phyloP scores from a whole-genome alignment of 2,113 vertebrate genomes.

The Neogobius melanostomus region DNA sequence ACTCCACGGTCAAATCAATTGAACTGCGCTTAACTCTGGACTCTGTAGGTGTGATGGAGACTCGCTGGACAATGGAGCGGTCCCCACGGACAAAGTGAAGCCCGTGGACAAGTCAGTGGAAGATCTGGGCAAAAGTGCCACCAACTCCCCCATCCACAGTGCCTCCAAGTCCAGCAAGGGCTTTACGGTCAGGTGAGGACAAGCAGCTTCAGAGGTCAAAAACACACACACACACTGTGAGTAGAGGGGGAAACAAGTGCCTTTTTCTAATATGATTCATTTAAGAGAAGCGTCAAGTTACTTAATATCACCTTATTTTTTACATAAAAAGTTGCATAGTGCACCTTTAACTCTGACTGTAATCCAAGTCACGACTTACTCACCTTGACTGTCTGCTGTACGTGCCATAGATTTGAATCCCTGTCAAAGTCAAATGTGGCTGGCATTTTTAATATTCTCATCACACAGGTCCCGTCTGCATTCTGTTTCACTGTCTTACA shows the following conservation, averaged over 20 bases:
- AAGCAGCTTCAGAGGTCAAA: neutral
- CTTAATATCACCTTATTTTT: no score
- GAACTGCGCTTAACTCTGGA: neutral
- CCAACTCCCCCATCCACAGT: conserved; percentile 73
- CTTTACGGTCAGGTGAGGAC: conserved; percentile 82
- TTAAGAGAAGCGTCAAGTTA: no score
- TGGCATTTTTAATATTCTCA: neutral
- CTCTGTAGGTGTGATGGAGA: conserved; percentile 82
- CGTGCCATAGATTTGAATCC: neutral
- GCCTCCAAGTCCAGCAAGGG: conserved; percentile 71
- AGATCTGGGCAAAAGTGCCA: conserved; percentile 79
- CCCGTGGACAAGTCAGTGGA: conserved; percentile 79
- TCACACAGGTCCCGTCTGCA: neutral
- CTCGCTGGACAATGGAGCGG: conserved; percentile 73
- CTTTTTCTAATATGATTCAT: no score
- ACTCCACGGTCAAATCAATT: neutral
- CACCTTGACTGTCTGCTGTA: neutral
- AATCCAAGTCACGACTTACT: neutral
- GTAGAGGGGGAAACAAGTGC: no score
- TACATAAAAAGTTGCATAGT: no score
- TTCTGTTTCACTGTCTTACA: neutral
- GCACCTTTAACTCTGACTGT: no score
- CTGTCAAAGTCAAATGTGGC: neutral
- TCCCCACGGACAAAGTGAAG: conserved; percentile 74
- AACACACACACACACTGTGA: no score